These are phyloP conservation scores for Oasisia sp. DNA, from an alignment of 2,888 invertebrate species.

Conservation along the genomic window DNA sequence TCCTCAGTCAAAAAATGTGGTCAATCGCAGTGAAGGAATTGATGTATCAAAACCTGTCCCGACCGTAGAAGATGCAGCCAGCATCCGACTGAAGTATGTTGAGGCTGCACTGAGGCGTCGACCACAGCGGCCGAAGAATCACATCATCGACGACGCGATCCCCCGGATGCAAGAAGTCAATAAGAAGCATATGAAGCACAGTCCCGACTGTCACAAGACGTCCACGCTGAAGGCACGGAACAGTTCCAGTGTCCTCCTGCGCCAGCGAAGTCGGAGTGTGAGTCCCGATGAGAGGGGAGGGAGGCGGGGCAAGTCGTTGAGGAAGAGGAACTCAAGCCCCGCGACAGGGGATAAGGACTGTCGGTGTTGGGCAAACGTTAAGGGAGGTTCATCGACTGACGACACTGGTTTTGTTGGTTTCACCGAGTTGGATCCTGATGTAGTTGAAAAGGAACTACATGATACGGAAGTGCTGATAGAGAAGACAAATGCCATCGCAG, in stretches of 20 bases:
- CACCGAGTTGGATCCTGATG: conserved; percentile 1
- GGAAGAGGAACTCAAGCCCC: neutral
- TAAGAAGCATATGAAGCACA: neutral
- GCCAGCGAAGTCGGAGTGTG: neutral
- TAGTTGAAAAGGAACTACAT: neutral
- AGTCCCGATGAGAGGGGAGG: neutral
- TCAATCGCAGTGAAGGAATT: neutral
- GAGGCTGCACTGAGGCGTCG: neutral
- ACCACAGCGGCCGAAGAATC: neutral
- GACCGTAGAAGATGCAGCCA: neutral
- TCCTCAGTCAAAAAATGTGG: neutral
- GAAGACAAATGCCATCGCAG: neutral
- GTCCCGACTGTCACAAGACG: neutral
- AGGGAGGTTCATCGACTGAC: neutral
- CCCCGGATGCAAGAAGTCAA: neutral
- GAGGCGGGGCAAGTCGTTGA: neutral
- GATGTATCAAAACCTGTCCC: neutral
- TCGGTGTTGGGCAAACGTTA: neutral
- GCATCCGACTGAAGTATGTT: neutral
- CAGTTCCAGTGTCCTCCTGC: neutral
- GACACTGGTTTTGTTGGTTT: neutral
- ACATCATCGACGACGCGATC: neutral
- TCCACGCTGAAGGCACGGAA: neutral
- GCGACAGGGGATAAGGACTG: neutral
- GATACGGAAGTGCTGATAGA: neutral